Base-by-base conservation (phyloP, 1,140 invertebrate genomes). In the Aphaenogaster rudis region DNA sequence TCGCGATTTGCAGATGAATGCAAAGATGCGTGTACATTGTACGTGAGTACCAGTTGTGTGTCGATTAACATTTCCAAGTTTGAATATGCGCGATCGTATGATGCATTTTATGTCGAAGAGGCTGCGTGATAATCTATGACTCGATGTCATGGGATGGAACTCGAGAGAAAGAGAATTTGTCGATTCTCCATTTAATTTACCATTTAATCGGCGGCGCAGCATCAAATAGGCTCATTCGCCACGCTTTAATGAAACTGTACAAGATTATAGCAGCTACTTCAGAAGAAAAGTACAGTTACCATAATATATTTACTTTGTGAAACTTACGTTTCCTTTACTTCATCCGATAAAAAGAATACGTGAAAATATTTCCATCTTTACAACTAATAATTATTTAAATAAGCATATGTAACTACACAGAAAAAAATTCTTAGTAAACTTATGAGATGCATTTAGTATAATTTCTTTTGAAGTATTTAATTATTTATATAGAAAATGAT, bases 11-110 rank as follows among this genome's bases (percentile, higher is more conserved):
- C 42, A 69, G 50, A 89, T 74, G 63, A 85, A 79, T 63, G 74
- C 66, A 61, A 17, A 64, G 54, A 74, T 72, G 69, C 80, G 67
- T 42, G 39, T 66, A 21, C n/a, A 15, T 2, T n/a, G 7, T 67
- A 88, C 57, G 57, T 13, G 63, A 42, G 21, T 42, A 42, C 15
- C 63, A n/a, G 39, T 42, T 66, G 45, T 61, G 50, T 64, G 63
- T 11, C 61, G 85, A 84, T 84, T 81, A 61, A 52, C 72, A 86
- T 50, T 71, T 81, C 21, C 66, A 64, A 57, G 79, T 48, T n/a
- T 13, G 42, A 52, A 69, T 45, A 69, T 52, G 52, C 39, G 11
- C n/a, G 21, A 15, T 9, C 5, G 42, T 69, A 33, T 17, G n/a
- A 42, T 21, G 15, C 6, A 48, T 48, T 87, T 88, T 80, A 84